Evolutionary conservation across 2,888 invertebrate genomes (phyloP), one percentile per base, ranked within the genome.

Genomic region (Sabellastarte sp.): DNA sequence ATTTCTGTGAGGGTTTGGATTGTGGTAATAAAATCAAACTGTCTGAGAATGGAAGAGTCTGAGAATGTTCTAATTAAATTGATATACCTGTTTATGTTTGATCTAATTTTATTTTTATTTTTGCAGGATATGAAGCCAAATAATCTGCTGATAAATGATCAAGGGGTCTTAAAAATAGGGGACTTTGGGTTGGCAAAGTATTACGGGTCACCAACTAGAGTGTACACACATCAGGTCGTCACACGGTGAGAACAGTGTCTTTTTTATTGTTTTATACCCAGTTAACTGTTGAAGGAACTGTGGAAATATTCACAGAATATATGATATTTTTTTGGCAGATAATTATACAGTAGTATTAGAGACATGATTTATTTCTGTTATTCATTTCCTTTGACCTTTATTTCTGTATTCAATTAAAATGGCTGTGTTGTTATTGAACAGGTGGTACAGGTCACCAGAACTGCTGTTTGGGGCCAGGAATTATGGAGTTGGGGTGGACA

Each of bases 171-270:
- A 3, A 99, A 99, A 86, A 91, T 99, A 76, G 98, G 95, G 69
- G 99, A 99, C 89, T 99, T 99, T 87, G 99, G 99, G 81, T 87
- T 99, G 69, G 99, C 99, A 0, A 95, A 97, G 81, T 91, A 93
- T 78, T 99, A 91, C 86, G 99, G 98, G 0, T 97, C 98, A 0
- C 99, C 99, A 2, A 94, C 91, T 78, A 88, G 98, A 78, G 88
- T 93, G 30, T 95, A 97, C 81, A 98, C 99, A 2, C 95, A 98
- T 88, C 97, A 98, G 86, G 97, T 97, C 56, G 96, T 97, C 0
- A 97, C 97, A 1, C 89, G 94, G 88, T 90, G 26, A 26, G 58
- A 59, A 50, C 32, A n/a, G n/a, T n/a, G n/a, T n/a, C n/a, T n/a
- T n/a, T n/a, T n/a, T n/a, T n/a, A n/a, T n/a, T n/a, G n/a, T n/a